Base-by-base conservation (phyloP, 2,888 invertebrate genomes). In the Galerucella calmariensis region DNA sequence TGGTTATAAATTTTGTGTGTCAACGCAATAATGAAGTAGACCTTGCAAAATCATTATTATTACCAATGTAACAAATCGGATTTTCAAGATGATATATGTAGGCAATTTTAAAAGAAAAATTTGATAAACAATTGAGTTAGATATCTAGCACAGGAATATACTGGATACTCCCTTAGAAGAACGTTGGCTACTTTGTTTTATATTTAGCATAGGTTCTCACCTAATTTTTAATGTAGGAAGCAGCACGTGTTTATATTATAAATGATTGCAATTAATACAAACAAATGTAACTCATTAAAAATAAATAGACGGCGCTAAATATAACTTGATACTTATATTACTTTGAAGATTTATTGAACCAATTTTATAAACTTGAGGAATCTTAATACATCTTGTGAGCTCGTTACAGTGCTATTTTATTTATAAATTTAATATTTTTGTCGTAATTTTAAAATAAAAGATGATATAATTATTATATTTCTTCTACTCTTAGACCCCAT, bases 11-110 rank as follows among this genome's bases (percentile, higher is more conserved):
- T 61, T 27, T 61, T 35, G 61, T 35, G 6, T 35, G 35, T 27
- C 61, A 35, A 61, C 35, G 20, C 14, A 59, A 61, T 61, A 61
- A 61, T 35, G 27, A 62, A 62, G 6, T 62, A 2, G 41, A 62
- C 62, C 62, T 62, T 62, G 62, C 16, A 35, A 62, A 62, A 41
- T 62, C 1, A 62, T 62, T 62, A 41, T 20, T 62, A 62, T n/a
- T 6, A 41, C 10, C 35, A n/a, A 16, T 62, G 35, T 62, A 35
- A 35, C 8, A 20, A 8, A 56, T 5, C 4, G n/a, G 10, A 5
- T 4, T 48, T 48, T n/a, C 11, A 48, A 20, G 20, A 20, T 20
- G 20, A 20, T 20, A 20, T 20, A 20, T 53, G 9, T 53, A 20
- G 53, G 53, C 5, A 1, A 48, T 12, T 14, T 51, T 51, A 51